Conservation (phyloP, 1,140 invertebrate genomes). For the Heliconius nattereri region DNA sequence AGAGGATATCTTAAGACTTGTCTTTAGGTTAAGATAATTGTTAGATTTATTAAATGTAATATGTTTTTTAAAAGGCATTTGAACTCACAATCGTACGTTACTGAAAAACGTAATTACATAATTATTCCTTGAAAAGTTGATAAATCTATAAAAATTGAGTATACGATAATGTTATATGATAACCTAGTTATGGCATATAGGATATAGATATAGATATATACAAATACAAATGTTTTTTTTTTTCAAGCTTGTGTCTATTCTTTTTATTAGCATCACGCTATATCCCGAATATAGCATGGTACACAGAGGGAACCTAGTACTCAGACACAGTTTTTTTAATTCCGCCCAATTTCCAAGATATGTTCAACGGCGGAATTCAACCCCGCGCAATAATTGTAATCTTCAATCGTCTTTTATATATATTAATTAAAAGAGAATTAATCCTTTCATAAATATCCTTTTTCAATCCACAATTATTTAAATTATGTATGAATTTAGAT, state of each 20-base stretch:
- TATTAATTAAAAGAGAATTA: no score
- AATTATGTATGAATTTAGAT: no score
- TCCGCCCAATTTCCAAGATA: no score
- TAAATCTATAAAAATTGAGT: neutral
- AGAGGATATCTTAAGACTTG: constrained; percentile 40
- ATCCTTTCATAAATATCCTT: no score
- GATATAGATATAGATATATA: neutral
- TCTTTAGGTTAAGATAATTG: neutral
- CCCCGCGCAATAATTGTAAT: no score
- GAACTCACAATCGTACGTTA: no score
- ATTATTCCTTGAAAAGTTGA: neutral
- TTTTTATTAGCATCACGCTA: neutral
- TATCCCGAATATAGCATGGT: neutral
- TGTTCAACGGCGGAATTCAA: no score
- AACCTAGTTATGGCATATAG: neutral
- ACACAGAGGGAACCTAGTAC: no score
- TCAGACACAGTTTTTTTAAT: no score
- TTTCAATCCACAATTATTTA: no score
- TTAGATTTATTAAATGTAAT: neutral
- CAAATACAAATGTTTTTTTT: neutral
- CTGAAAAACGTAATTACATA: neutral
- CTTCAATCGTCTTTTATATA: no score
- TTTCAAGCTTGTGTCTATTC: neutral
- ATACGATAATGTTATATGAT: neutral
- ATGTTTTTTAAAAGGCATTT: no score